Percentiles rank a stretch among this genome's conserved stretches.
Conservation (phyloP, 1,140 invertebrate genomes). For the Melipona quadrifasciata region DNA sequence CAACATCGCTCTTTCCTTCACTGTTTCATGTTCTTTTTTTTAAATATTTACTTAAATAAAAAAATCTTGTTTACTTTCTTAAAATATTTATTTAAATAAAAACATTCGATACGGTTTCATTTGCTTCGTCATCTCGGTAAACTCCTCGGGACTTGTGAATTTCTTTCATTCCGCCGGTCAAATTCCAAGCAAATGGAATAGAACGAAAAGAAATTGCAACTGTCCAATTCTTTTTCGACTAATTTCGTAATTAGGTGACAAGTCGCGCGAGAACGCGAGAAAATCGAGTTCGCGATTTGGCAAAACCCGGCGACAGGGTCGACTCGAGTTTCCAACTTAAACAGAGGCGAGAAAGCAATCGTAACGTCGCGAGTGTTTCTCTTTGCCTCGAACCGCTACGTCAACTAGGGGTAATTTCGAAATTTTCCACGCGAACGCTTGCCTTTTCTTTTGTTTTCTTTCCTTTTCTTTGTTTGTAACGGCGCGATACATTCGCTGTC, state of each 20-base stretch:
- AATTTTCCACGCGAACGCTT: background rate
- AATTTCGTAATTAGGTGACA: background rate
- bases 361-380: background rate
- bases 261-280: background rate
- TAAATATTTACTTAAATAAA: too few species aligned
- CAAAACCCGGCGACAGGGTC: background rate
- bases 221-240: background rate
- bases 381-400: background rate
- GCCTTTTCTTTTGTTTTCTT: too few species aligned
- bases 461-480: background rate
- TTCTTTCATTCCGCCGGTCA: too few species aligned
- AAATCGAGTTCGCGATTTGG: background rate
- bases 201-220: too few species aligned
- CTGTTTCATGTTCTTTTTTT: too few species aligned
- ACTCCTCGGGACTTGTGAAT: too few species aligned
- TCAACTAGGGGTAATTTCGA: background rate
- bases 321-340: background rate
- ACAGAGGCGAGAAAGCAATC: background rate
- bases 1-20: too few species aligned
- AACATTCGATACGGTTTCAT: too few species aligned
- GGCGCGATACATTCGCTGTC: slow-evolving; percentile 25
- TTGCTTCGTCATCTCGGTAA: too few species aligned
- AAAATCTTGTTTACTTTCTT: too few species aligned
- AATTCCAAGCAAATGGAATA: too few species aligned
- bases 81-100: too few species aligned